A percentile compares a stretch with the other conserved stretches of the same genome.
Conservation (phyloP, 1,140 invertebrate species). For the Lasioglossum albipes region DNA sequence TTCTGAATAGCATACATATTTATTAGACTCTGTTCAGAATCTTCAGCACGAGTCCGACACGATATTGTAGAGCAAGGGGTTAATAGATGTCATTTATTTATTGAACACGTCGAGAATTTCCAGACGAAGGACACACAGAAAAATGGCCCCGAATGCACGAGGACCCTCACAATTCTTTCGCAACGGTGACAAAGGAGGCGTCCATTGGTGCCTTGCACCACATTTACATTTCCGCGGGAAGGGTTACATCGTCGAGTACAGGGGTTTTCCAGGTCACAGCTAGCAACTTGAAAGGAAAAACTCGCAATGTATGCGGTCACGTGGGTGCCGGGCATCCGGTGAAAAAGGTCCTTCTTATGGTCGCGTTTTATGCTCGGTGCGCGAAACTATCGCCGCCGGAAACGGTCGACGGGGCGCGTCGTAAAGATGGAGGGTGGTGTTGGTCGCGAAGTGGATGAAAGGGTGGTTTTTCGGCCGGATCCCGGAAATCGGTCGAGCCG, state of each 20-base stretch:
- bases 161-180: background rate
- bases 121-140: background rate
- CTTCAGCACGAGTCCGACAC: too few relatives aligned
- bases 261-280: background rate
- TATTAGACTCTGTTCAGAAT: too few relatives aligned
- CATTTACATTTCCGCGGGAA: background rate
- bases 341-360: background rate
- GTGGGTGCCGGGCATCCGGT: background rate
- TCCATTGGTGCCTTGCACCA: background rate
- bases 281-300: background rate
- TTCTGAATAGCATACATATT: too few relatives aligned
- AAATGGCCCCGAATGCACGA: background rate
- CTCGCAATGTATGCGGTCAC: conserved; percentile 26
- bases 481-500: conserved; percentile 6
- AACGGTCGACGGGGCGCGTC: conserved; percentile 18
- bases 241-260: background rate
- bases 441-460: background rate
- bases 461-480: background rate
- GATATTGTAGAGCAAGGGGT: too few relatives aligned
- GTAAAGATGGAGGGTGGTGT: conserved; percentile 6
- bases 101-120: too few relatives aligned
- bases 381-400: background rate
- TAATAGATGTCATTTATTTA: too few relatives aligned
- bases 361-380: background rate
- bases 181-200: background rate